A percentile compares a stretch with the other conserved stretches of the same genome.
Conservation (phyloP, 2,113 vertebrate species). For the Mus pahari region DNA sequence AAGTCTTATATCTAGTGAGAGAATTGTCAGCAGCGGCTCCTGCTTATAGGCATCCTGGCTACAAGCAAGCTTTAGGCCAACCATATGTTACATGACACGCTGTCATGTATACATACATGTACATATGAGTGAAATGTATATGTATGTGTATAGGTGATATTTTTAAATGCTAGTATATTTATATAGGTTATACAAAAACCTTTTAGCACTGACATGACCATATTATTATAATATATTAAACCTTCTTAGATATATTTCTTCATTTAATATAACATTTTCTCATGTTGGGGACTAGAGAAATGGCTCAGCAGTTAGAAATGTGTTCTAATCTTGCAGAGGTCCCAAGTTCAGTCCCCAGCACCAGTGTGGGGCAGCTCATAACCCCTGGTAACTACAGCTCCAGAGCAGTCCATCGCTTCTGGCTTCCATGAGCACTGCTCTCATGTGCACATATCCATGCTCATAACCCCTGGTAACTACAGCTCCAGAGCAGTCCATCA, state of each 20-base stretch:
- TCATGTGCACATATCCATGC: not conserved
- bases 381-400: not conserved
- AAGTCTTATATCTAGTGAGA: constrained; percentile 31
- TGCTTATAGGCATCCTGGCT: not conserved
- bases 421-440: not conserved
- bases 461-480: not conserved
- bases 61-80: not conserved
- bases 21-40: not conserved
- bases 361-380: not conserved
- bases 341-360: not conserved
- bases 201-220: constrained; percentile 8
- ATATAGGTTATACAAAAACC: not conserved
- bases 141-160: not conserved
- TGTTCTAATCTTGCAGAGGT: not conserved
- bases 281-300: not conserved
- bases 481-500: not conserved
- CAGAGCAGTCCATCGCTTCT: not conserved
- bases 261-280: constrained; percentile 7
- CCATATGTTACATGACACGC: not conserved
- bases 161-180: constrained; percentile 39
- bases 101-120: not conserved
- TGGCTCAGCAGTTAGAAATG: not conserved
- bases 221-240: not conserved
- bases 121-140: not conserved
- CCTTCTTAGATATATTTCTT: constrained; percentile 38